Evolutionary conservation across 2,888 invertebrate genomes (phyloP).

Genomic region (Cheilosia vulpina): DNA sequence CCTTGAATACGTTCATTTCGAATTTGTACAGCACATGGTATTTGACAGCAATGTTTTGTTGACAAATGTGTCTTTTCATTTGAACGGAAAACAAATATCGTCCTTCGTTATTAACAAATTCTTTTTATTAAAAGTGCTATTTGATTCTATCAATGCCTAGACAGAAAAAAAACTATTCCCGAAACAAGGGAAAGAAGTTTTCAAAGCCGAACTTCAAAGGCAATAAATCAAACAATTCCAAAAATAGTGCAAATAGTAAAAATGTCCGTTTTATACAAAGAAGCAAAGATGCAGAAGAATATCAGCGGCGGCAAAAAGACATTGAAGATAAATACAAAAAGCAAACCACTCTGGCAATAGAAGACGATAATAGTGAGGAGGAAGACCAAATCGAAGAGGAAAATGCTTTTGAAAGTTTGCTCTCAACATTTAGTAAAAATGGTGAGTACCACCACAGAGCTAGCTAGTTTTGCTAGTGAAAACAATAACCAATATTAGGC

Average conservation of each 20-base stretch:
- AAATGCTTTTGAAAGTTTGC: conserved; percentile 84
- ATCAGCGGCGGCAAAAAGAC: conserved; percentile 77
- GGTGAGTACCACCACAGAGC: conserved; percentile 21
- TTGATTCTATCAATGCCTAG: conserved; percentile 32
- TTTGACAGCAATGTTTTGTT: conserved; percentile 29
- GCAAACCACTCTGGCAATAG: conserved; percentile 23
- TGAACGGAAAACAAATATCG: not conserved
- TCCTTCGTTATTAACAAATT: not conserved
- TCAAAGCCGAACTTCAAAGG: conserved; percentile 27
- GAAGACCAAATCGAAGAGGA: conserved; percentile 85
- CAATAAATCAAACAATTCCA: conserved; percentile 17
- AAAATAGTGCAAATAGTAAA: conserved; percentile 69
- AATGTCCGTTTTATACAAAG: conserved; percentile 80
- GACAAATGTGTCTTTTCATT: conserved; percentile 6
- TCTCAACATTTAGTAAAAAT: conserved; percentile 84
- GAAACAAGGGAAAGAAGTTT: conserved; percentile 43
- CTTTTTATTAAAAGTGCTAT: not conserved
- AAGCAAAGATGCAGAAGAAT: conserved; percentile 80
- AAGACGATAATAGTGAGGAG: conserved; percentile 38
- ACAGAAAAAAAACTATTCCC: conserved; percentile 60
- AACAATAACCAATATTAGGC: too few relatives aligned
- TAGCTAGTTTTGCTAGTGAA: too few relatives aligned
- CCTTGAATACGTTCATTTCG: conserved; percentile 22
- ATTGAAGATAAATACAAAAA: conserved; percentile 75
- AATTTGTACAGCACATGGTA: conserved; percentile 21